phyloP scores from a whole-genome alignment of 2,888 invertebrate genomes.

The Dilophus febrilis region DNA sequence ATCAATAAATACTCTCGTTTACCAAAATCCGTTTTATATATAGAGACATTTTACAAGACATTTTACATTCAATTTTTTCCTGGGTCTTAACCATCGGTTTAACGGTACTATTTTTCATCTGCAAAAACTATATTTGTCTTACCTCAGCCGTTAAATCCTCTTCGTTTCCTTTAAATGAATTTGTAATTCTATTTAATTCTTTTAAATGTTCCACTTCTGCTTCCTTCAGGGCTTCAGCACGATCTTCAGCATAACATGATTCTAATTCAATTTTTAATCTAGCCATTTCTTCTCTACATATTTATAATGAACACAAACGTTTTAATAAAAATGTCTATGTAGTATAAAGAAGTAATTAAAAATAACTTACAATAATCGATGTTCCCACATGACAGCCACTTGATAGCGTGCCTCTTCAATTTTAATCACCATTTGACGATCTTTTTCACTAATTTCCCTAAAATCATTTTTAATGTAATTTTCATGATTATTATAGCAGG shows the following conservation, averaged over 20 bases:
- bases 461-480: too few relatives aligned
- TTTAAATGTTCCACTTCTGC: conserved; percentile 38
- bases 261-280: conserved; percentile 43
- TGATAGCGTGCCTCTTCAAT: conserved; percentile 36
- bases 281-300: conserved; percentile 36
- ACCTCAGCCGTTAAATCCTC: conserved; percentile 40
- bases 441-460: conserved; percentile 30
- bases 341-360: neutral
- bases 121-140: too few relatives aligned
- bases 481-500: too few relatives aligned
- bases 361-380: conserved; percentile 31
- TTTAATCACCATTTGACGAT: conserved; percentile 28
- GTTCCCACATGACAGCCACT: conserved; percentile 45
- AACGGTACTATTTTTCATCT: too few relatives aligned
- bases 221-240: conserved; percentile 37
- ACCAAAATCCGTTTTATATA: too few relatives aligned
- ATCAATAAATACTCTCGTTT: too few relatives aligned
- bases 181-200: conserved; percentile 35
- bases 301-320: too few relatives aligned
- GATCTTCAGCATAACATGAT: conserved; percentile 41
- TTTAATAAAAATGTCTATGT: too few relatives aligned
- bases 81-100: too few relatives aligned
- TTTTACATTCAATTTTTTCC: neutral
- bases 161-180: conserved; percentile 36
- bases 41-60: too few relatives aligned